Conservation (phyloP, 1,140 invertebrate genomes). For the Drosophila funebris region DNA sequence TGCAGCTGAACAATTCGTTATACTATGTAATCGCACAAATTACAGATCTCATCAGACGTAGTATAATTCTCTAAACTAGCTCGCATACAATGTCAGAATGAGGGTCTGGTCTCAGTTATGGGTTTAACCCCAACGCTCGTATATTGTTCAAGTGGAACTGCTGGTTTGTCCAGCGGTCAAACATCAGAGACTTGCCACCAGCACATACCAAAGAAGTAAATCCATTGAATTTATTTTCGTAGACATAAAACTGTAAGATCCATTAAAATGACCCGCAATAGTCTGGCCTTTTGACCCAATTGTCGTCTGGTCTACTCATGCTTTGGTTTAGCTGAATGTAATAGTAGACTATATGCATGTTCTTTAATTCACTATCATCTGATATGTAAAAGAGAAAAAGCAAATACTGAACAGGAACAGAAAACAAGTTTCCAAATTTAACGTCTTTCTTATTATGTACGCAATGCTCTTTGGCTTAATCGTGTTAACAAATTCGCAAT, state of each 20-base stretch:
- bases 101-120: conserved; percentile 14
- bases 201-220: conserved; percentile 68
- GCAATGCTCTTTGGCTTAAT: no score
- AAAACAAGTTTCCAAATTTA: no score
- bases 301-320: neutral
- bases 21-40: neutral
- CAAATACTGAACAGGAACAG: no score
- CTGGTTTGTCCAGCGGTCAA: conserved; percentile 39
- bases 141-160: conserved; percentile 64
- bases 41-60: conserved; percentile 33
- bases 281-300: conserved; percentile 17
- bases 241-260: conserved; percentile 72
- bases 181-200: conserved; percentile 61
- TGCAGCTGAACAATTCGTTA: neutral
- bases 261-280: conserved; percentile 62
- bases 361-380: no score
- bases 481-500: no score
- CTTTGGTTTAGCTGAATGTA: neutral
- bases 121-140: conserved; percentile 8
- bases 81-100: neutral
- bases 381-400: no score
- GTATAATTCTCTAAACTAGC: neutral
- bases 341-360: no score
- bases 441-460: no score
- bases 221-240: conserved; percentile 82